These are phyloP conservation scores for Clarias batrachus DNA, from an alignment of 2,113 vertebrate genomes.

Conservation along the genomic window DNA sequence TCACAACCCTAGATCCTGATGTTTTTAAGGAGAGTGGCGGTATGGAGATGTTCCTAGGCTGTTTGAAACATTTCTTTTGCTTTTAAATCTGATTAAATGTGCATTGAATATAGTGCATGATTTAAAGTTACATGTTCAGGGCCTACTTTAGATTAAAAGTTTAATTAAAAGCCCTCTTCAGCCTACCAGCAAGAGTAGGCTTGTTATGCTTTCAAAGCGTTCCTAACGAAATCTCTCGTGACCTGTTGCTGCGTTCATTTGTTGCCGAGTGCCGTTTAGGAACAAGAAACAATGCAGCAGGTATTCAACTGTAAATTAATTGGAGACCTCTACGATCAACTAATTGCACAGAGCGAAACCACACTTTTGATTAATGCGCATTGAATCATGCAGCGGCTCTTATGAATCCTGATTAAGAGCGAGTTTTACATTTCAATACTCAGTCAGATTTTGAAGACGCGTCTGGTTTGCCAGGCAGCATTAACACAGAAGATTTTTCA, in stretches of 20 bases:
- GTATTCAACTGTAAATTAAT: conserved; percentile 6
- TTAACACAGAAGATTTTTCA: neutral
- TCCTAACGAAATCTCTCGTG: neutral
- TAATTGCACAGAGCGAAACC: conserved; percentile 1
- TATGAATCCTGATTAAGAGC: neutral
- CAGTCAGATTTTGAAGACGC: neutral
- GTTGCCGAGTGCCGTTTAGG: neutral
- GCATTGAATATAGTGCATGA: neutral
- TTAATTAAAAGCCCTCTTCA: neutral
- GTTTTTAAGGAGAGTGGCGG: neutral
- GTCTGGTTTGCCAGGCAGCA: neutral
- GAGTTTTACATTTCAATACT: neutral
- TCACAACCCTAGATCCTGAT: neutral
- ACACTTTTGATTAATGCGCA: neutral
- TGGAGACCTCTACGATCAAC: conserved; percentile 6
- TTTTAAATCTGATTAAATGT: neutral
- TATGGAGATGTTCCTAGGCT: neutral
- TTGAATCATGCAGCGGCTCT: neutral
- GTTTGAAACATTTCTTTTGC: neutral
- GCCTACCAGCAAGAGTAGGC: too few species aligned
- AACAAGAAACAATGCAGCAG: neutral
- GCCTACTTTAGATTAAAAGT: neutral
- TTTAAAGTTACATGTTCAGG: neutral
- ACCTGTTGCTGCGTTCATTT: neutral
- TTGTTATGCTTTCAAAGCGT: neutral